A percentile compares a stretch with the other conserved stretches of the same genome.
phyloP scores from a whole-genome alignment of 2,888 invertebrate genomes.

The Apoda limacodes region DNA sequence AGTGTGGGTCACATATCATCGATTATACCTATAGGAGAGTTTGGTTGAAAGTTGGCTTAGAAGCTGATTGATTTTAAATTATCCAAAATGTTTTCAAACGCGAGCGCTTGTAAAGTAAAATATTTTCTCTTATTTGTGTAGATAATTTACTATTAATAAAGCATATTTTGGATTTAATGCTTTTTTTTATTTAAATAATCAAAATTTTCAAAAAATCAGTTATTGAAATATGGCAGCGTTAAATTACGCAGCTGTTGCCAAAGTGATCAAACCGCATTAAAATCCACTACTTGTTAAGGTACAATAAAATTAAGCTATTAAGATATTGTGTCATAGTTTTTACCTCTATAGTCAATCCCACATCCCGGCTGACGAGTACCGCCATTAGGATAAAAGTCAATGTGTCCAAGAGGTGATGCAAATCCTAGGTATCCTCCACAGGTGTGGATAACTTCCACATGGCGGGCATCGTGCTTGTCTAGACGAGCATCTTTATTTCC shows the following conservation, averaged over 20 bases:
- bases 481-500: constrained; percentile 65
- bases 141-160: background rate
- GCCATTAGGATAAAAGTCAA: constrained; percentile 75
- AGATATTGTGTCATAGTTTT: constrained; percentile 4
- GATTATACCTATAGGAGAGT: too few relatives aligned
- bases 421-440: constrained; percentile 73
- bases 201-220: too few relatives aligned
- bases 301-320: background rate
- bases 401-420: constrained; percentile 67
- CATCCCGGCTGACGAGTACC: constrained; percentile 71
- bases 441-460: constrained; percentile 73
- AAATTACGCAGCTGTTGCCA: too few relatives aligned
- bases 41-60: too few relatives aligned
- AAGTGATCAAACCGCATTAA: constrained; percentile 6
- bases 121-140: background rate
- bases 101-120: too few relatives aligned
- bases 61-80: too few relatives aligned
- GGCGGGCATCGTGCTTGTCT: constrained; percentile 69
- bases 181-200: background rate
- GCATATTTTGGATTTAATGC: background rate
- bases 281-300: background rate
- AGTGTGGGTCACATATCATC: too few relatives aligned
- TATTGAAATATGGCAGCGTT: too few relatives aligned
- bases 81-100: too few relatives aligned
- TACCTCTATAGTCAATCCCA: constrained; percentile 62